phyloP scores from a whole-genome alignment of 2,113 vertebrate genomes.

The Laticauda laticaudata region DNA sequence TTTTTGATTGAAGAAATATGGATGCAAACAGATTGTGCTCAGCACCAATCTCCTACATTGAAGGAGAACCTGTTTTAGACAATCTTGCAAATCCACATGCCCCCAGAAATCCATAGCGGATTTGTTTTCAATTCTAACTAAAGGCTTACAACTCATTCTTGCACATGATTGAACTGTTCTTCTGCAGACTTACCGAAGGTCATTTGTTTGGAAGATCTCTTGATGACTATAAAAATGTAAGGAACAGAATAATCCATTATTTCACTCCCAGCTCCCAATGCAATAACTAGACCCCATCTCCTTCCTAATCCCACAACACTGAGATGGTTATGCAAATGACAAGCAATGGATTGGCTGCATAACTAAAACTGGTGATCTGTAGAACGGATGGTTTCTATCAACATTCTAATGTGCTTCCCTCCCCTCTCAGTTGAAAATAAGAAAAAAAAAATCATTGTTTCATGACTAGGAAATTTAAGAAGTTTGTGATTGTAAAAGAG shows the following conservation, averaged over 20 bases:
- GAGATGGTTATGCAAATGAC: slow-evolving; percentile 7
- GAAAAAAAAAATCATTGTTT: background rate
- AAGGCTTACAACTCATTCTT: background rate
- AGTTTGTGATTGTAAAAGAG: background rate
- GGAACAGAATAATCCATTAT: slow-evolving; percentile 3
- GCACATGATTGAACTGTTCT: background rate
- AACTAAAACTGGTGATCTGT: background rate
- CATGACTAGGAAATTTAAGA: background rate
- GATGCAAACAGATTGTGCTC: background rate
- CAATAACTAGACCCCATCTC: background rate
- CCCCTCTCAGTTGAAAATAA: background rate
- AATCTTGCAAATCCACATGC: background rate
- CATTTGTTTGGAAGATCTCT: background rate
- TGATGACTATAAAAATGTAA: background rate
- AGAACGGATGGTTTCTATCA: background rate
- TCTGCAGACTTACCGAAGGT: background rate
- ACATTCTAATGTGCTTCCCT: background rate
- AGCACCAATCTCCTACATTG: background rate
- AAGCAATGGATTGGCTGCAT: background rate
- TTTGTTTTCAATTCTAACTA: background rate
- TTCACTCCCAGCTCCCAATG: background rate
- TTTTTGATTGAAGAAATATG: background rate
- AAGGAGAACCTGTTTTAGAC: background rate
- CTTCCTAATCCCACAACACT: background rate
- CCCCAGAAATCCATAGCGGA: background rate